Conservation (phyloP, 92 coral and sea anemone genomes). For the Pocillopora meandrina region DNA sequence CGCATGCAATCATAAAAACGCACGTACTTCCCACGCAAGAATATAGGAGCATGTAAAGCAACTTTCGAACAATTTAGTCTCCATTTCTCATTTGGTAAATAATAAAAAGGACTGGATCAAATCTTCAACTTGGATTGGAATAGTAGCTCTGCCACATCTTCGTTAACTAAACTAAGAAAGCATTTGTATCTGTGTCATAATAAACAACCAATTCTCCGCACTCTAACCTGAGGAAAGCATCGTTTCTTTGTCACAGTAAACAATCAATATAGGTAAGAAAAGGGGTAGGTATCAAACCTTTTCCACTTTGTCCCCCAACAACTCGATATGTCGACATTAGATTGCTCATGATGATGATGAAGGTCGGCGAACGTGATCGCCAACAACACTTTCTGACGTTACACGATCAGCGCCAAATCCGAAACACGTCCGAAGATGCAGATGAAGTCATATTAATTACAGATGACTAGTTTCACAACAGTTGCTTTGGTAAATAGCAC, state of each 20-base stretch:
- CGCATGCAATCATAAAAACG: too few species aligned
- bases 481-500: background rate
- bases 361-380: background rate
- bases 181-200: too few species aligned
- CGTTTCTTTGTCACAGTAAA: background rate
- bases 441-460: background rate
- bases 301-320: background rate
- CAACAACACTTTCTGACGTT: background rate
- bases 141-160: too few species aligned
- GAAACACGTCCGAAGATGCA: background rate
- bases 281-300: background rate
- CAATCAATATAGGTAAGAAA: background rate
- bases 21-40: too few species aligned
- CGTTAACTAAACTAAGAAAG: too few species aligned
- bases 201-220: background rate
- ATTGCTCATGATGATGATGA: slow-evolving; percentile 5
- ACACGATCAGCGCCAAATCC: background rate
- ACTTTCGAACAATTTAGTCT: too few species aligned
- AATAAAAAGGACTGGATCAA: too few species aligned
- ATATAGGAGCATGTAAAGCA: too few species aligned
- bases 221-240: background rate
- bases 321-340: slow-evolving; percentile 4
- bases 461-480: background rate
- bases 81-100: too few species aligned
- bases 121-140: too few species aligned